These are phyloP conservation scores for Copsychus sechellarum DNA, from an alignment of 2,113 vertebrate genomes.

Conservation along the genomic window DNA sequence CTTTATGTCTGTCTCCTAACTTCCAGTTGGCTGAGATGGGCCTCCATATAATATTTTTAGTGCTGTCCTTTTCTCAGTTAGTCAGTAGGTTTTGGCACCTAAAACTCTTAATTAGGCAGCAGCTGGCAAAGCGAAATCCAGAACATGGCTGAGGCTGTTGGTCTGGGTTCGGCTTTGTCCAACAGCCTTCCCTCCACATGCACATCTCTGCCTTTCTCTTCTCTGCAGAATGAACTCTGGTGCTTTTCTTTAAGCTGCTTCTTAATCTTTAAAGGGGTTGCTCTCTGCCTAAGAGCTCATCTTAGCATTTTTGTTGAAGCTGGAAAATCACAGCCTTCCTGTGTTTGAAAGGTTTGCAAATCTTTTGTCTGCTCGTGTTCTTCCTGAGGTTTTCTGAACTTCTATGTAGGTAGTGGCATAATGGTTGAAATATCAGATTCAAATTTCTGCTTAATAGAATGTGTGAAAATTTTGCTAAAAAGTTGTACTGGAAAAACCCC, in stretches of 20 bases:
- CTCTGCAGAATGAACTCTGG: background rate
- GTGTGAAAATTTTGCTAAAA: background rate
- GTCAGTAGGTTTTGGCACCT: background rate
- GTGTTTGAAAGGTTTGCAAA: background rate
- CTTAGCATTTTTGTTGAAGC: background rate
- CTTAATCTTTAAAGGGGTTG: background rate
- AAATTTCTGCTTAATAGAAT: background rate
- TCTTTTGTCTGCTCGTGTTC: background rate
- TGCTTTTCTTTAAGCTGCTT: background rate
- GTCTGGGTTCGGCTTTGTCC: background rate
- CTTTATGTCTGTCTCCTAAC: background rate
- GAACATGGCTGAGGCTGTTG: background rate
- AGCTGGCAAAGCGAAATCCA: background rate
- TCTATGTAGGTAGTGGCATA: background rate
- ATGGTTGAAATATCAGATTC: background rate
- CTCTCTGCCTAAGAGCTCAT: background rate
- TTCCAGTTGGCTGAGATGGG: background rate
- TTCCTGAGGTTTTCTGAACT: background rate
- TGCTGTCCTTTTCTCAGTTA: background rate
- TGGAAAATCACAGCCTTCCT: background rate
- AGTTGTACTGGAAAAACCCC: background rate
- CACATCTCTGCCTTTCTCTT: background rate
- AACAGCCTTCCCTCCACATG: background rate
- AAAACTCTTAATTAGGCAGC: background rate
- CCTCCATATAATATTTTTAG: slow-evolving; percentile 7